Conservation (phyloP, 2,113 vertebrate genomes). For the Thermophis baileyi region DNA sequence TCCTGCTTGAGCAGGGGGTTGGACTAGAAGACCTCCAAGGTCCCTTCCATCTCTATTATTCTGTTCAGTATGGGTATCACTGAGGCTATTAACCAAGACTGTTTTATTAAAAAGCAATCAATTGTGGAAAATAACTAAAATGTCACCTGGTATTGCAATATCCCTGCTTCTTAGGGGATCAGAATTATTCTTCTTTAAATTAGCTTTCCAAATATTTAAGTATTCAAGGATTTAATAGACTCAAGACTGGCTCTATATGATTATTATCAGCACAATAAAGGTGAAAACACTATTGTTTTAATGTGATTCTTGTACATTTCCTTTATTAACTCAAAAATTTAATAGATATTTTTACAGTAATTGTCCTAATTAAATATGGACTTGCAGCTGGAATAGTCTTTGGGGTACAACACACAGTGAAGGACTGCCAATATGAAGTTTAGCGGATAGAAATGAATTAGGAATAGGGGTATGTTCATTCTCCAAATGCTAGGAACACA, state of each 20-base stretch:
- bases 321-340: neutral
- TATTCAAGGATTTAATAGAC: neutral
- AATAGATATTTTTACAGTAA: neutral
- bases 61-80: neutral
- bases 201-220: neutral
- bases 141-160: neutral
- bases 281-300: neutral
- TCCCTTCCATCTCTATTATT: neutral
- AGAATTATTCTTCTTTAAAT: neutral
- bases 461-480: neutral
- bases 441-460: neutral
- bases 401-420: neutral
- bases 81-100: neutral
- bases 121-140: neutral
- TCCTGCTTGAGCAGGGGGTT: neutral
- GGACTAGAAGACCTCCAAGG: neutral
- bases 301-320: neutral
- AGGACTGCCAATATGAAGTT: neutral
- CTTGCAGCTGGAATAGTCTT: neutral
- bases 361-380: neutral
- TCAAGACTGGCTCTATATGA: no score
- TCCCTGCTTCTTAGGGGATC: neutral
- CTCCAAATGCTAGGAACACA: neutral
- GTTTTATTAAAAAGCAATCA: neutral
- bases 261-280: neutral